These are phyloP conservation scores for Sisyra terminalis DNA, from an alignment of 2,888 invertebrate species.

Conservation along the genomic window DNA sequence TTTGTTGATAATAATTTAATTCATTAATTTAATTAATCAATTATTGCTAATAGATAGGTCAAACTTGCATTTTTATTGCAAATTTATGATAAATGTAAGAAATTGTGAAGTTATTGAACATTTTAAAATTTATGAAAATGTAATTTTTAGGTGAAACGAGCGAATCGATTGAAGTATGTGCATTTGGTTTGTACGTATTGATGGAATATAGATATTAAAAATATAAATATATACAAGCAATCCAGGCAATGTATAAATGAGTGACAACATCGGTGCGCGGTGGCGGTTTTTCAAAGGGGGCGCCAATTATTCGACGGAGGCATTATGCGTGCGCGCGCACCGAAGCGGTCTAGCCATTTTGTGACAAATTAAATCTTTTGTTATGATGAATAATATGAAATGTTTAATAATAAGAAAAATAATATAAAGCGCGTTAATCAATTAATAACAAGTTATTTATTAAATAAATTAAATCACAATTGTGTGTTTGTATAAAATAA, in stretches of 20 bases:
- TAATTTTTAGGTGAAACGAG: too few relatives aligned
- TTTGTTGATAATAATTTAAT: too few relatives aligned
- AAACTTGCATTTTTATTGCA: too few relatives aligned
- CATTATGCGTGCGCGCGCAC: conserved; percentile 20
- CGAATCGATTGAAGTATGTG: too few relatives aligned
- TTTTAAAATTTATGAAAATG: too few relatives aligned
- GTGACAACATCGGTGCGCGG: conserved; percentile 7
- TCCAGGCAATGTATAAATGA: too few relatives aligned
- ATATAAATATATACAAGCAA: too few relatives aligned
- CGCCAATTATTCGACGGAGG: not conserved
- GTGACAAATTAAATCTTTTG: conserved; percentile 30
- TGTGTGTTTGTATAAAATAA: not conserved
- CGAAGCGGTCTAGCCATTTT: conserved; percentile 24
- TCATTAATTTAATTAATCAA: too few relatives aligned
- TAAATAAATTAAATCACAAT: not conserved
- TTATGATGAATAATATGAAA: conserved; percentile 23
- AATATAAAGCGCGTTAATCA: not conserved
- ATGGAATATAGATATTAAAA: too few relatives aligned
- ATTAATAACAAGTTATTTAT: conserved; percentile 1
- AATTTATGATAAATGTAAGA: conserved; percentile 8
- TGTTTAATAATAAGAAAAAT: not conserved
- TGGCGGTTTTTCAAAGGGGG: conserved; percentile 6
- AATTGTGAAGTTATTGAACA: too few relatives aligned
- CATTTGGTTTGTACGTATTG: too few relatives aligned
- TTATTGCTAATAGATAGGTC: too few relatives aligned